Percentiles rank a stretch among this genome's conserved stretches.
Evolutionary conservation across 2,113 vertebrate genomes (phyloP).

Genomic region (Petromus typicus): DNA sequence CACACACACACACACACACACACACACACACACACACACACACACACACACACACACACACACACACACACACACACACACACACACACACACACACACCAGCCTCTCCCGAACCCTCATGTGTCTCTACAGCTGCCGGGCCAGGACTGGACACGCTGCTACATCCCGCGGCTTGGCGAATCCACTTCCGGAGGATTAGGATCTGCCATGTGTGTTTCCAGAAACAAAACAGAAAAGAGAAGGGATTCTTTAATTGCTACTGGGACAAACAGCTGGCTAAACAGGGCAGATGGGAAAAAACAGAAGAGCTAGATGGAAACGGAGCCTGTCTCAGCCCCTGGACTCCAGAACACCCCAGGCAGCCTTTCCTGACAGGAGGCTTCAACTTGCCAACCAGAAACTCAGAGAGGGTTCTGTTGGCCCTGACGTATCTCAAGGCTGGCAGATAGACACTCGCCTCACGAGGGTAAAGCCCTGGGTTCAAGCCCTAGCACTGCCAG

Average conservation of each 20-base stretch:
- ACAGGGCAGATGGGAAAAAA: not conserved
- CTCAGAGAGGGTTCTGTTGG: too few relatives aligned
- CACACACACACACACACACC: too few relatives aligned
- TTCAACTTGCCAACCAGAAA: not conserved
- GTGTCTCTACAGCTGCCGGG: too few relatives aligned
- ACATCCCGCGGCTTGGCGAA: not conserved
- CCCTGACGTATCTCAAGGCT: not conserved
- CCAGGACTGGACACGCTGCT: too few relatives aligned
- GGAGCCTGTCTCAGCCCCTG: not conserved
- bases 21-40: too few relatives aligned
- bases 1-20: too few relatives aligned
- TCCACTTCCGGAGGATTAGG: not conserved
- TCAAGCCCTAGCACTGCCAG: not conserved
- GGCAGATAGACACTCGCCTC: not conserved
- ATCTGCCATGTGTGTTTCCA: conserved; percentile 42
- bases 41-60: too few relatives aligned
- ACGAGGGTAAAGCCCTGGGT: not conserved
- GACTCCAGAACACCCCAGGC: not conserved
- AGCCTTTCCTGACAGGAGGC: too few relatives aligned
- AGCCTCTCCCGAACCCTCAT: too few relatives aligned
- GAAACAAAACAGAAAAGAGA: not conserved
- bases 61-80: too few relatives aligned
- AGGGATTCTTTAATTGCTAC: not conserved
- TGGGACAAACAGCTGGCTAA: not conserved
- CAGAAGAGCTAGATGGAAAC: not conserved